A percentile compares a stretch with the other conserved stretches of the same genome.
Evolutionary conservation across 2,797 vertebrate genomes (phyloP).

Genomic region (Pempheris klunzingeri): DNA sequence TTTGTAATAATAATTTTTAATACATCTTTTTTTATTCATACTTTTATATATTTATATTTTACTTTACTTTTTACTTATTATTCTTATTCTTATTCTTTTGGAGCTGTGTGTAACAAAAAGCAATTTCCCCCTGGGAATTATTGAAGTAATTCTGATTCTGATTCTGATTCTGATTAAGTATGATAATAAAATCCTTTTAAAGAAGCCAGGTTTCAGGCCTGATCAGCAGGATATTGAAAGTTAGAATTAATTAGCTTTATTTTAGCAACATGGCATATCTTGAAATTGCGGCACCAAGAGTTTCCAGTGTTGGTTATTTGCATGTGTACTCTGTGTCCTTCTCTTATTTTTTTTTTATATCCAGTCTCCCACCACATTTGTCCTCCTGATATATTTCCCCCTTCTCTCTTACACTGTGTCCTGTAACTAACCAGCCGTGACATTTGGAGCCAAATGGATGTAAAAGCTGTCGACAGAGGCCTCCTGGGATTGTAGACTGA

Average conservation of each 20-base stretch:
- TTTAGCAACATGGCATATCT: not conserved
- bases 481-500: constrained; percentile 16
- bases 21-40: too few relatives aligned
- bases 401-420: not conserved
- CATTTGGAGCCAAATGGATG: constrained; percentile 45
- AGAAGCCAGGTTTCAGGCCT: not conserved
- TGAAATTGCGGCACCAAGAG: not conserved
- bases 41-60: too few relatives aligned
- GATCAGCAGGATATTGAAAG: not conserved
- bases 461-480: constrained; percentile 26
- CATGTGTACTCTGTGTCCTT: not conserved
- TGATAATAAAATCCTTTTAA: not conserved
- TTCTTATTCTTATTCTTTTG: too few relatives aligned
- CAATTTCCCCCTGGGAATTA: too few relatives aligned
- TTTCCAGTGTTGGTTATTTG: not conserved
- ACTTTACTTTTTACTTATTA: too few relatives aligned
- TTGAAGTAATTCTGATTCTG: too few relatives aligned
- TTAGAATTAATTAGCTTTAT: not conserved
- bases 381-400: not conserved
- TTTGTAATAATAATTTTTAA: too few relatives aligned
- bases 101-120: too few relatives aligned
- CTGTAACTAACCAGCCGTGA: constrained; percentile 45
- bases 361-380: not conserved
- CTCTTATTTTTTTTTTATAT: not conserved
- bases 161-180: too few relatives aligned